Base-by-base conservation (phyloP, 2,888 invertebrate species). In the Phymatocera aterrima region DNA sequence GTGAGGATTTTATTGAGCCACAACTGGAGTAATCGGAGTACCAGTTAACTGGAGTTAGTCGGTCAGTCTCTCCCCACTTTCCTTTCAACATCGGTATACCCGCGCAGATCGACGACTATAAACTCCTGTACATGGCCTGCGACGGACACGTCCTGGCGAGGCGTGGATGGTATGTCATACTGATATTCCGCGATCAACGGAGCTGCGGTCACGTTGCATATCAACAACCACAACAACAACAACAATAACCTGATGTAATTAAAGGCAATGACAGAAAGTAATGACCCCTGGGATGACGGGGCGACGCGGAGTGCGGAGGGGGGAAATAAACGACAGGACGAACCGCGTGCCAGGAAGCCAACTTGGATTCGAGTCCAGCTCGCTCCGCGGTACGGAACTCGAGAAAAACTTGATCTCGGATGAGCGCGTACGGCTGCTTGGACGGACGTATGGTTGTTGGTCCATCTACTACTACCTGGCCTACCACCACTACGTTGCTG, bases 381-480 rank as follows among this genome's bases (percentile, higher is more conserved):
- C 79, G 51, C 75, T 65, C 78, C 54, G 68, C 77, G 82, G 80
- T 81, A 72, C 79, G 70, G 78, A 85, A 85, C 86, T 85, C 84
- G 85, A 88, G 89, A 90, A 90, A 90, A 90, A 90, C 90, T 90
- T 90, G 90, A 90, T 90, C 88, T 85, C 85, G 85, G 83, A 83
- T 84, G 85, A 87, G 83, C 86, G 83, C 87, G 85, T 86, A 86
- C 87, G 78, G 77, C 83, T 83, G 80, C 51, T 57, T 78, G 74
- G 75, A 77, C 79, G 77, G 78, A 77, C 79, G 80, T 77, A 79
- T 80, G 79, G 81, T 81, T n/a, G 83, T 82, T 78, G 80, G 81
- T 83, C 82, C 84, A 80, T 77, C 74, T 43, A 21, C 72, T 46
- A 70, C 77, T 43, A 75, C 51, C 77, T n/a, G 77, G 60, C 54